A percentile compares a stretch with the other conserved stretches of the same genome.
phyloP scores from a whole-genome alignment of 92 coral and sea anemone genomes.

The Hydrozoanthus gracilis region DNA sequence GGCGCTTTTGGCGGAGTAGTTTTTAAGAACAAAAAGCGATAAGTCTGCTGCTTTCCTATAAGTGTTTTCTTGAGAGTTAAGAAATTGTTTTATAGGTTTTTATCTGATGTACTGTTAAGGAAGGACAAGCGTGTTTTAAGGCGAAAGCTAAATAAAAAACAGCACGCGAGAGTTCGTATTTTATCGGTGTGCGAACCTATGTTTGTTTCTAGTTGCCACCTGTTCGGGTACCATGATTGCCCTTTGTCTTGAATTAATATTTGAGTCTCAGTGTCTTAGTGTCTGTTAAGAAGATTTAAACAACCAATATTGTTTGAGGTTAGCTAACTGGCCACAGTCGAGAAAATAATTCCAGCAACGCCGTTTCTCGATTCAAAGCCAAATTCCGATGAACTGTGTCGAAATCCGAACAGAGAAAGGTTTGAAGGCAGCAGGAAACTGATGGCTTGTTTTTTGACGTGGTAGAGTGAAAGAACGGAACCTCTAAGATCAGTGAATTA shows the following conservation, averaged over 20 bases:
- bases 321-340: neutral
- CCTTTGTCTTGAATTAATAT: conserved; percentile 38
- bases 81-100: neutral
- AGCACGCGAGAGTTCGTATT: neutral
- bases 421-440: conserved; percentile 27
- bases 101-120: neutral
- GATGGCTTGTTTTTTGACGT: conserved; percentile 1
- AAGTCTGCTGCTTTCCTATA: neutral
- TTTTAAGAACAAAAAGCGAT: neutral
- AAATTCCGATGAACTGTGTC: neutral
- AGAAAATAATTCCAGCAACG: neutral
- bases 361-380: neutral
- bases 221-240: conserved; percentile 29
- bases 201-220: conserved; percentile 42
- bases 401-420: neutral
- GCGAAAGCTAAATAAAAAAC: neutral
- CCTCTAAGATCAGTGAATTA: neutral
- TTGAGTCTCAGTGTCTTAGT: conserved; percentile 38
- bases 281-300: neutral
- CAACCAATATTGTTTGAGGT: neutral
- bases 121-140: neutral
- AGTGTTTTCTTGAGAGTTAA: neutral
- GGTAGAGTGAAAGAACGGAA: neutral
- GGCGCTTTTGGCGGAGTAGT: neutral
- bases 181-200: neutral